Evolutionary conservation across 2,113 vertebrate species (phyloP), one percentile per base, ranked within the genome.

Genomic region (Lepus europaeus): DNA sequence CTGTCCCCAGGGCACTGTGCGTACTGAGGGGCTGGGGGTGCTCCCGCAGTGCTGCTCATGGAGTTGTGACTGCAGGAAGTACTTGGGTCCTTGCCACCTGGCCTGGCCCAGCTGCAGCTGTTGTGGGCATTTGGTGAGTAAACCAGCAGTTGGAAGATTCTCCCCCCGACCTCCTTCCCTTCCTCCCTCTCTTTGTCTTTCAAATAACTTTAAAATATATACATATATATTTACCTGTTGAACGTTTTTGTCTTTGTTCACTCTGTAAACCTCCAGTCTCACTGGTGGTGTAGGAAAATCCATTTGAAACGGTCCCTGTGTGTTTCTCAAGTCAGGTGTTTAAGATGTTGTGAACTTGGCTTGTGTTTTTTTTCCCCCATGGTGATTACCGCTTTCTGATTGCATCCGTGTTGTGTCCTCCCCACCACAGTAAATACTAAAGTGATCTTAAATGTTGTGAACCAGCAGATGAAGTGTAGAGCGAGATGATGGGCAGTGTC

Each of bases 271-370:
- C 27, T 68, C 27, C 39, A 39, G 39, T 29, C 64, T 29, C 6
- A 31, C 45, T 36, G 27, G 19, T 59, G 56, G 13, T 82, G 36
- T 61, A 25, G 56, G 16, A 19, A 14, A 59, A 59, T 19, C 56
- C 39, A 39, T 89, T 36, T 49, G n/a, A 81, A 77, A 17, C 19
- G 19, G 10, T 49, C 29, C 73, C 6, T 83, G 4, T 31, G 68
- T 77, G 20, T 51, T 86, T 94, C 91, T 95, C 61, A 68, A 93
- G 33, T 66, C 14, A 70, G 31, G 39, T 74, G 81, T 87, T 89
- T 53, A 22, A 93, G 77, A 59, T 77, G 39, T 79, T 36, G 0
- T 87, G 39, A 93, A 68, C 29, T 72, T 90, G 76, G 9, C 17
- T 5, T 29, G 51, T 74, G 36, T 27, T 45, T 29, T n/a, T 85